phyloP scores from a whole-genome alignment of 2,113 vertebrate genomes.

The Sinocyclocheilus anophthalmus region DNA sequence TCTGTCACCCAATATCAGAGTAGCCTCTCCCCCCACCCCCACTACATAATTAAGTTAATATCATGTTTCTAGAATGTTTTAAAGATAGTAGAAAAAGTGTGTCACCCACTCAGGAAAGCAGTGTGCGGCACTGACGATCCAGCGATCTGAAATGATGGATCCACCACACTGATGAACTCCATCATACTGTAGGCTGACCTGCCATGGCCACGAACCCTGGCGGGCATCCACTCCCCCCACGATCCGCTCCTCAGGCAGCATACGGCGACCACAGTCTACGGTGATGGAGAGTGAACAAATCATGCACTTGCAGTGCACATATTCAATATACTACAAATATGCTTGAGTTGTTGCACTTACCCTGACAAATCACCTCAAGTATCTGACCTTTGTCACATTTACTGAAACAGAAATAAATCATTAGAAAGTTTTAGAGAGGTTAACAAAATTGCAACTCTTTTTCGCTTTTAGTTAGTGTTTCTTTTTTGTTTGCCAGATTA shows the following conservation, averaged over 20 bases:
- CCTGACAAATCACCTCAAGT: conserved; percentile 77
- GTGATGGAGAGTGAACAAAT: not conserved
- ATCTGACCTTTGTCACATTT: conserved; percentile 77
- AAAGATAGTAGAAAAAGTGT: not conserved
- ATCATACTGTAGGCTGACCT: conserved; percentile 87
- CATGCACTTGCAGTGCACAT: not conserved
- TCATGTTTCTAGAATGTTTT: not conserved
- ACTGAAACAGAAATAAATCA: conserved; percentile 67
- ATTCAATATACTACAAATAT: not conserved
- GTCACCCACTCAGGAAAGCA: conserved; percentile 87
- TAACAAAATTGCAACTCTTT: not conserved
- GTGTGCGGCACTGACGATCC: conserved; percentile 88
- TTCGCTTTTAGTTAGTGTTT: not conserved
- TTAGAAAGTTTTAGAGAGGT: not conserved
- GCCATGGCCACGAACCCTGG: conserved; percentile 89
- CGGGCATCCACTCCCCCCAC: conserved; percentile 84
- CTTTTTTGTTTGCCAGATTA: not conserved
- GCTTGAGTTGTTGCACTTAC: conserved; percentile 57
- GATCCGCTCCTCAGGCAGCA: conserved; percentile 83
- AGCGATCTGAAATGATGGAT: conserved; percentile 85
- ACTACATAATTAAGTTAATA: not conserved
- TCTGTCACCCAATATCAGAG: no score
- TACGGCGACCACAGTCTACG: conserved; percentile 86
- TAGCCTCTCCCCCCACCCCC: not conserved
- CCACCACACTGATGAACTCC: conserved; percentile 87